These are phyloP conservation scores for Forficula auricularia DNA, from an alignment of 1,140 invertebrate species.

Conservation along the genomic window DNA sequence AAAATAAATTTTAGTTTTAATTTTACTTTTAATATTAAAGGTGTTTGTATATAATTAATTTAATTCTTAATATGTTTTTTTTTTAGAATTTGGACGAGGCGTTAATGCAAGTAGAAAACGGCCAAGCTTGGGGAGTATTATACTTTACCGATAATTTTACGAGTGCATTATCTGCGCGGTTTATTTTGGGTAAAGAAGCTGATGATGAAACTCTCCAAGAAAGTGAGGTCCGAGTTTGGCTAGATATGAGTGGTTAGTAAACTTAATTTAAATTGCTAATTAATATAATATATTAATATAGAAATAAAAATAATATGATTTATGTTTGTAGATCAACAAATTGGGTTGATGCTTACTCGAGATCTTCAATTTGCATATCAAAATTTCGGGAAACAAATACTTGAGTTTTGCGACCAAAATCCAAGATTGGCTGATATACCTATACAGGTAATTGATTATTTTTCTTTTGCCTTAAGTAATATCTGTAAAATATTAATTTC, in stretches of 20 bases:
- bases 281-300: not conserved
- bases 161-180: slow-evolving; percentile 50
- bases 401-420: slow-evolving; percentile 53
- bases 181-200: slow-evolving; percentile 44
- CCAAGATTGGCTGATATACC: slow-evolving; percentile 64
- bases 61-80: too few relatives aligned
- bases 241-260: slow-evolving; percentile 83
- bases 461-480: not conserved
- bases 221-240: slow-evolving; percentile 64
- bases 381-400: slow-evolving; percentile 50
- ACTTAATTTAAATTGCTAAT: not conserved
- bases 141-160: slow-evolving; percentile 77
- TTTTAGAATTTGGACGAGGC: too few relatives aligned
- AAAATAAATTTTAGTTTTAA: too few relatives aligned
- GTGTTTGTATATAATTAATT: too few relatives aligned
- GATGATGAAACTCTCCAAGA: slow-evolving; percentile 61
- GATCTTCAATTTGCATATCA: slow-evolving; percentile 64
- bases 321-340: slow-evolving; percentile 59
- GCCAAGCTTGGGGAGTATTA: slow-evolving; percentile 69
- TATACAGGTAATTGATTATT: slow-evolving; percentile 32
- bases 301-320: not conserved
- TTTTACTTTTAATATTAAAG: too few relatives aligned
- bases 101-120: slow-evolving; percentile 45
- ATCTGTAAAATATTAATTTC: slow-evolving; percentile 1
- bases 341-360: slow-evolving; percentile 62